phyloP scores from a whole-genome alignment of 2,888 invertebrate genomes.

The Eupithecia subumbrata region DNA sequence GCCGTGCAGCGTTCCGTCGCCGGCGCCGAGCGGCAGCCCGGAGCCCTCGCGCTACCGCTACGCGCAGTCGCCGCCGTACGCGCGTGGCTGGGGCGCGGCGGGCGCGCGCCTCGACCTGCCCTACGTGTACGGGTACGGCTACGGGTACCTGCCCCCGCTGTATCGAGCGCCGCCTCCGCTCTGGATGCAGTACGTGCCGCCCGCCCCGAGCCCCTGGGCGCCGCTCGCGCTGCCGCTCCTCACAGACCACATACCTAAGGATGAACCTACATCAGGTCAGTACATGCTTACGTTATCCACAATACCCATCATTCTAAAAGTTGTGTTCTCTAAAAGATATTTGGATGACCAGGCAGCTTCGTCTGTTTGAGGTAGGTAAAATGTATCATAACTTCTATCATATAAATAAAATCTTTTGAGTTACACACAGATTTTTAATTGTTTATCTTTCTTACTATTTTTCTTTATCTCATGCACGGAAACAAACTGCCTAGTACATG shows the following conservation, averaged over 20 bases:
- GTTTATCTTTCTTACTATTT: not conserved
- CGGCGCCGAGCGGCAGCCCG: slow-evolving; percentile 73
- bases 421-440: not conserved
- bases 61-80: slow-evolving; percentile 52
- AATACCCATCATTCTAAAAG: too few relatives aligned
- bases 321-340: too few relatives aligned
- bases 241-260: slow-evolving; percentile 81
- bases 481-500: not conserved
- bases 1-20: slow-evolving; percentile 63
- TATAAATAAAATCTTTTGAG: not conserved
- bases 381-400: not conserved
- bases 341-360: too few relatives aligned
- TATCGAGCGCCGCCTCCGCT: slow-evolving; percentile 72
- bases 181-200: slow-evolving; percentile 80
- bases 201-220: slow-evolving; percentile 81
- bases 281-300: not conserved
- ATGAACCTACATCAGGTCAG: slow-evolving; percentile 84
- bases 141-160: slow-evolving; percentile 68
- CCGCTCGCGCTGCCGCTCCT: slow-evolving; percentile 78
- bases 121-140: slow-evolving; percentile 74
- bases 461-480: not conserved
- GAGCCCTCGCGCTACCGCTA: slow-evolving; percentile 72
- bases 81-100: slow-evolving; percentile 47
- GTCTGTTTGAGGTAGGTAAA: too few relatives aligned
- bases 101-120: slow-evolving; percentile 63